Evolutionary conservation across 2,797 vertebrate species (phyloP).

Genomic region (Mareca strepera): DNA sequence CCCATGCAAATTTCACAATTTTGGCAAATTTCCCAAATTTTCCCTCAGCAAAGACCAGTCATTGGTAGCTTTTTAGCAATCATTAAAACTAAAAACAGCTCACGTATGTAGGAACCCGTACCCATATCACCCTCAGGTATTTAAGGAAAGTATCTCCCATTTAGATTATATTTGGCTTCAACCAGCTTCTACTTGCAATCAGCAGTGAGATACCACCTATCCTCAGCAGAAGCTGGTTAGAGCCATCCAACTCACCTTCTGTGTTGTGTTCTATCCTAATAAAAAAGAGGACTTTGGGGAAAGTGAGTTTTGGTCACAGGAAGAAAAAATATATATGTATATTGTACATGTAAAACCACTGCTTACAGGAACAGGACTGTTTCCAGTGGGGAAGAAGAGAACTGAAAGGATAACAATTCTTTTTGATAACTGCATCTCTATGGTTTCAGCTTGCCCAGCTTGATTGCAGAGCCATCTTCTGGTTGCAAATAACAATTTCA

Average conservation of each 20-base stretch:
- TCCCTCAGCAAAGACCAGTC: not conserved
- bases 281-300: not conserved
- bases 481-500: slow-evolving; percentile 38
- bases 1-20: not conserved
- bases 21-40: too few species aligned
- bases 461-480: slow-evolving; percentile 69
- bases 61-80: not conserved
- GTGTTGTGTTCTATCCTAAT: not conserved
- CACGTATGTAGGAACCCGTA: not conserved
- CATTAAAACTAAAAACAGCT: not conserved
- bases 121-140: not conserved
- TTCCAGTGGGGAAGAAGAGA: not conserved
- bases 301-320: not conserved
- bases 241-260: not conserved
- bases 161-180: not conserved
- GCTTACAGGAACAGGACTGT: not conserved
- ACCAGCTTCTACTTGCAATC: not conserved
- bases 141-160: not conserved
- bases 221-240: not conserved
- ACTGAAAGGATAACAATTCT: not conserved
- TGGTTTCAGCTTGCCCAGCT: slow-evolving; percentile 38
- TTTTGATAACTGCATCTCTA: not conserved
- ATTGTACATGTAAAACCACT: not conserved
- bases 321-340: too few species aligned
- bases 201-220: not conserved